Evolutionary conservation across 2,888 invertebrate genomes (phyloP).

Genomic region (Branchipolynoe longqiensis): DNA sequence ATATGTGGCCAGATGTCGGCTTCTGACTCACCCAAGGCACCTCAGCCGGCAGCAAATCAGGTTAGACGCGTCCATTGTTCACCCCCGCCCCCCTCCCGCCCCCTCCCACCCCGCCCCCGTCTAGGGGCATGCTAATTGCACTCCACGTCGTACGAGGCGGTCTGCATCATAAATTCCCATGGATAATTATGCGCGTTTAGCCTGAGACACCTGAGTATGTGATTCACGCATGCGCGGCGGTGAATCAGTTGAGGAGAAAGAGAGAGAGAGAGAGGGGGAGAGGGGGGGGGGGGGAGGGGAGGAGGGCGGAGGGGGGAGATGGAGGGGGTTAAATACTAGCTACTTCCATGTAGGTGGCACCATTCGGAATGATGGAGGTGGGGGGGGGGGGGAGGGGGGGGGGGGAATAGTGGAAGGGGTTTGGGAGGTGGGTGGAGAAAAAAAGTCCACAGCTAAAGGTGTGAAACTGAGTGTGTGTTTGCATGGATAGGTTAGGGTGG

Average conservation of each 20-base stretch:
- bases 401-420: constrained; percentile 15
- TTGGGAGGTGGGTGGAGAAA: too few relatives aligned
- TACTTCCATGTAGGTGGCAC: neutral
- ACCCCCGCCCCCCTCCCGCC: too few relatives aligned
- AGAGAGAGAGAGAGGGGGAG: too few relatives aligned
- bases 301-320: neutral
- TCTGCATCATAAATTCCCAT: too few relatives aligned
- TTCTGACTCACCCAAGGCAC: constrained; percentile 3
- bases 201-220: too few relatives aligned
- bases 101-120: neutral
- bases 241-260: too few relatives aligned
- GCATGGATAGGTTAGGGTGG: too few relatives aligned
- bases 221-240: too few relatives aligned
- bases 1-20: constrained; percentile 54
- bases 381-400: neutral
- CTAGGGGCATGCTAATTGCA: constrained; percentile 26
- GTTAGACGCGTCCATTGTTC: constrained; percentile 7
- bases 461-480: too few relatives aligned
- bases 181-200: too few relatives aligned
- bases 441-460: too few relatives aligned
- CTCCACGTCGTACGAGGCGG: neutral
- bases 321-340: neutral
- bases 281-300: too few relatives aligned
- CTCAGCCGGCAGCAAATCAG: constrained; percentile 5
- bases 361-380: constrained; percentile 2